Evolutionary conservation across 2,888 invertebrate species (phyloP).

Genomic region (Camptogramma bilineatum): DNA sequence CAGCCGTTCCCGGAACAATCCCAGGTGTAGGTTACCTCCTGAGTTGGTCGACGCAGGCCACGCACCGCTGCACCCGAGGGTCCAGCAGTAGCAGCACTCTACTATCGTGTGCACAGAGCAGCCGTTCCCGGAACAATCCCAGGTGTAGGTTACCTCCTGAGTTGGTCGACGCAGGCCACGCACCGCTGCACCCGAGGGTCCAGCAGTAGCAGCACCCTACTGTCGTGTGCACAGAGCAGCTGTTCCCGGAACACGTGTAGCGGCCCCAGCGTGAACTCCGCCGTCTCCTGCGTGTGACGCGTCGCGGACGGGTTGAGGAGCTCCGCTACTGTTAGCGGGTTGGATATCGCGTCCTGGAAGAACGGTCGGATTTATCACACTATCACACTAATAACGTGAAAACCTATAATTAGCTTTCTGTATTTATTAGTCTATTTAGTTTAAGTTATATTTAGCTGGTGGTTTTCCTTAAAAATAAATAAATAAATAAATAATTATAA

Average conservation of each 20-base stretch:
- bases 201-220: constrained; percentile 89
- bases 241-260: constrained; percentile 89
- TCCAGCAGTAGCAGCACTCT: constrained; percentile 90
- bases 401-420: too few relatives aligned
- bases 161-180: constrained; percentile 87
- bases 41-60: constrained; percentile 88
- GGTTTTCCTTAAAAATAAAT: too few relatives aligned
- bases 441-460: too few relatives aligned
- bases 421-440: too few relatives aligned
- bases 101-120: constrained; percentile 90
- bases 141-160: constrained; percentile 48
- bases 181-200: constrained; percentile 89
- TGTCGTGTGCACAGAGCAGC: constrained; percentile 90
- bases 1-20: too few relatives aligned
- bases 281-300: constrained; percentile 49
- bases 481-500: background rate
- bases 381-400: too few relatives aligned
- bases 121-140: constrained; percentile 87
- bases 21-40: constrained; percentile 6
- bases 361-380: background rate
- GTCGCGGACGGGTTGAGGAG: constrained; percentile 88
- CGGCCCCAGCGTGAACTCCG: constrained; percentile 74
- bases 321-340: constrained; percentile 87
- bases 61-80: constrained; percentile 88
- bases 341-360: constrained; percentile 74